phyloP scores from a whole-genome alignment of 1,140 invertebrate genomes.

The Heliconius hewitsoni region DNA sequence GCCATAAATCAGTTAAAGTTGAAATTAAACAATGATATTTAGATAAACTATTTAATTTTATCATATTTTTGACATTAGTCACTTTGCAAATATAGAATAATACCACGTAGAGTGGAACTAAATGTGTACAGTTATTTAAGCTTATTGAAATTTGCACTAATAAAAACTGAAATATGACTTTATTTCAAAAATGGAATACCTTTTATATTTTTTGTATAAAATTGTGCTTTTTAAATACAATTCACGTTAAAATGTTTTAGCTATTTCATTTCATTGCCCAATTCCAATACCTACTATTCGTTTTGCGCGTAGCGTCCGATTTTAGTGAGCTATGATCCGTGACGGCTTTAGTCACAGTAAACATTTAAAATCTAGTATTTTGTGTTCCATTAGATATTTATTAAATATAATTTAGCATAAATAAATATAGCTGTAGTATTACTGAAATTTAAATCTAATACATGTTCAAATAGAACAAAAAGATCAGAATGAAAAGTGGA shows the following conservation, averaged over 20 bases:
- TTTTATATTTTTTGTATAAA: neutral
- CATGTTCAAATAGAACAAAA: too few species aligned
- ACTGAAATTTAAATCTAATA: too few species aligned
- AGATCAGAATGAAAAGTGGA: too few species aligned
- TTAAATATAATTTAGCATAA: neutral
- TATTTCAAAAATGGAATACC: neutral
- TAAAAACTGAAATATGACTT: neutral
- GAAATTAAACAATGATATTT: too few species aligned
- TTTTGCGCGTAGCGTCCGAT: conserved; percentile 29
- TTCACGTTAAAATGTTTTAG: conserved; percentile 21
- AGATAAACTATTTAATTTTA: neutral
- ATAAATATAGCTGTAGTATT: too few species aligned
- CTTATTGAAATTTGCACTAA: neutral
- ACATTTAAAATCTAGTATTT: conserved; percentile 5
- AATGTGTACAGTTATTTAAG: neutral
- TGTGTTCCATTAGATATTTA: conserved; percentile 2
- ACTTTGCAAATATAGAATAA: neutral
- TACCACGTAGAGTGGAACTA: neutral
- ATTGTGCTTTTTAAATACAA: conserved; percentile 17
- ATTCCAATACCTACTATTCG: conserved; percentile 32
- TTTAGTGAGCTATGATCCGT: conserved; percentile 39
- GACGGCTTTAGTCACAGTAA: conserved; percentile 34
- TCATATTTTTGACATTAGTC: neutral
- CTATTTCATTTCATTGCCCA: conserved; percentile 37
- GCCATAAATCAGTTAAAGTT: too few species aligned